Percentiles rank a stretch among this genome's conserved stretches.
Evolutionary conservation across 92 coral and sea anemone genomes (phyloP).

Genomic region (Epizoanthus illoricatus): DNA sequence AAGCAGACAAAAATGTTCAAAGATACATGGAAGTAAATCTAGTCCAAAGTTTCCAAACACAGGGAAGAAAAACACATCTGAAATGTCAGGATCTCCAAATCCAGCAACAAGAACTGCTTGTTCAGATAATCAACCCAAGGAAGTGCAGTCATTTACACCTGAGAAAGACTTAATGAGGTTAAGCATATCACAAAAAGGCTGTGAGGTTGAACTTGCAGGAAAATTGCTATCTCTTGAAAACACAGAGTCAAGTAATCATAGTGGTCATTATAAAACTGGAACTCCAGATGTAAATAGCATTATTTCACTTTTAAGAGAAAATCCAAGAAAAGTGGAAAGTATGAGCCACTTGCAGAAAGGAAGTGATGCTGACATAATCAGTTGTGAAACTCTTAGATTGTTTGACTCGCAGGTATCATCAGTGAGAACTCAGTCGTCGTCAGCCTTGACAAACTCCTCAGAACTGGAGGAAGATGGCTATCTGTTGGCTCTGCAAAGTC

Average conservation of each 20-base stretch:
- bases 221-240: conserved; percentile 60
- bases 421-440: not conserved
- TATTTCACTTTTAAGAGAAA: conserved; percentile 57
- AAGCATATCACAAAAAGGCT: not conserved
- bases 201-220: conserved; percentile 61
- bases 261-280: conserved; percentile 31
- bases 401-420: conserved; percentile 54
- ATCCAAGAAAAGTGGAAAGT: not conserved
- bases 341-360: conserved; percentile 6
- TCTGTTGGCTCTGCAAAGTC: conserved; percentile 22
- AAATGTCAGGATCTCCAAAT: not conserved
- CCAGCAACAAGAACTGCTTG: not conserved
- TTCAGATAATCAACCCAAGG: conserved; percentile 13
- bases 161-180: conserved; percentile 18
- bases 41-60: conserved; percentile 38
- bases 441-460: not conserved
- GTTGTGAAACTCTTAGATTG: conserved; percentile 43
- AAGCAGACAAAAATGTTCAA: conserved; percentile 53
- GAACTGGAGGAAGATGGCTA: not conserved
- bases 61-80: not conserved
- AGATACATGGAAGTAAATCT: not conserved
- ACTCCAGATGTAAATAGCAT: conserved; percentile 49
- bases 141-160: not conserved
- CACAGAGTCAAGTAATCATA: conserved; percentile 31
- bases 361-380: conserved; percentile 23